phyloP scores from a whole-genome alignment of 2,797 vertebrate species.

The Periparus ater region DNA sequence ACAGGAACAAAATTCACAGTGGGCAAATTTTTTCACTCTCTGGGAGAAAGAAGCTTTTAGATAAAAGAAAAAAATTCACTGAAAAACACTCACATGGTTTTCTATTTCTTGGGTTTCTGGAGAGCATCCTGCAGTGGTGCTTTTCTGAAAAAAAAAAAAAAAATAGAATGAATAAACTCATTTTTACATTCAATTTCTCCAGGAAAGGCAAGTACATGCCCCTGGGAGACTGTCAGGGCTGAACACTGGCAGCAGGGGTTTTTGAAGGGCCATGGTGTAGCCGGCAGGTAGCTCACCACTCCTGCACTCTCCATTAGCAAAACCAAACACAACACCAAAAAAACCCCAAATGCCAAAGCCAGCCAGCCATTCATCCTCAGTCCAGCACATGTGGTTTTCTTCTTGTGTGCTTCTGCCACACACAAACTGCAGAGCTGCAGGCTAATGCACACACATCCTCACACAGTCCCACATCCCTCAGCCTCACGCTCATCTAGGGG shows the following conservation, averaged over 20 bases:
- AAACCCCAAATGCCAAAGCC: background rate
- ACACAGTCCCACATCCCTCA: background rate
- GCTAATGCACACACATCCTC: rapidly evolving
- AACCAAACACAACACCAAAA: background rate
- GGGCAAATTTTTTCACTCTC: background rate
- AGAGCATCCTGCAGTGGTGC: background rate
- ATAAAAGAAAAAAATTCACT: background rate
- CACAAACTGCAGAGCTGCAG: background rate
- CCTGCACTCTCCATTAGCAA: background rate
- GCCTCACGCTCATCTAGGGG: rapidly evolving
- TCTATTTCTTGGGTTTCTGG: background rate
- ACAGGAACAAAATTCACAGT: background rate
- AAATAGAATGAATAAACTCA: background rate
- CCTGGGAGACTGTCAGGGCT: background rate
- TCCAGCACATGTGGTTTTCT: background rate
- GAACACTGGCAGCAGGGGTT: background rate
- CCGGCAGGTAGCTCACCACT: background rate
- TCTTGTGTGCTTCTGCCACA: background rate
- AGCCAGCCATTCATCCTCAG: background rate
- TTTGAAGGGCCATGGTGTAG: rapidly evolving
- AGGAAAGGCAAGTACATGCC: background rate
- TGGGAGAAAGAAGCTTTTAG: background rate
- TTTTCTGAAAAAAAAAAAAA: background rate
- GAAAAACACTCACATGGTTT: rapidly evolving
- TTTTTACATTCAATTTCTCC: background rate